phyloP scores from a whole-genome alignment of 2,888 invertebrate species.

The Pristionchus fissidentatus region DNA sequence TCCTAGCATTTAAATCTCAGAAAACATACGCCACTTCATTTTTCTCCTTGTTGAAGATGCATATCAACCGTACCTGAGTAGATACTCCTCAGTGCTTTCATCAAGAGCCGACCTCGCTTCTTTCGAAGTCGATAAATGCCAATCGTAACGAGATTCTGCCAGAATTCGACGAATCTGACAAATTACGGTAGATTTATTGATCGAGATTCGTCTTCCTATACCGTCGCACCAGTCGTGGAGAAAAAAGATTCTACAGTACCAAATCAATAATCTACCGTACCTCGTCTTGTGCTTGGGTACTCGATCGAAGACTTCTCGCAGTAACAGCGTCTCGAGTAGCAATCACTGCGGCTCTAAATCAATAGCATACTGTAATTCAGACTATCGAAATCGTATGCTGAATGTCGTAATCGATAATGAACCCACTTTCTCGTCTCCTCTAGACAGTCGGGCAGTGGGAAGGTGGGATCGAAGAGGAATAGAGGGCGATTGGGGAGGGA shows the following conservation, averaged over 20 bases:
- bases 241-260: not conserved
- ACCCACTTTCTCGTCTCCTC: conserved; percentile 18
- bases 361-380: no score
- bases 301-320: not conserved
- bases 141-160: conserved; percentile 41
- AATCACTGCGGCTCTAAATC: conserved; percentile 17
- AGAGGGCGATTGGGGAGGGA: conserved; percentile 14
- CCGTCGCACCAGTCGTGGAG: not conserved
- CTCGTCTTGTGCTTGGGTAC: conserved; percentile 25
- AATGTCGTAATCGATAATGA: no score
- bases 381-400: not conserved
- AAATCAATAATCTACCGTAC: not conserved
- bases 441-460: conserved; percentile 19
- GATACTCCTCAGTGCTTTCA: conserved; percentile 2
- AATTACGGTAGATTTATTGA: not conserved
- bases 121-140: conserved; percentile 13
- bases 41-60: no score
- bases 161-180: conserved; percentile 35
- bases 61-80: no score
- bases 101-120: conserved; percentile 26
- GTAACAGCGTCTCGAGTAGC: conserved; percentile 26
- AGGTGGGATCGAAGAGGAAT: conserved; percentile 24
- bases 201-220: not conserved
- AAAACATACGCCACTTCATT: no score
- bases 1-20: no score